Conservation (phyloP, 2,113 vertebrate species). For the Otolemur garnettii region DNA sequence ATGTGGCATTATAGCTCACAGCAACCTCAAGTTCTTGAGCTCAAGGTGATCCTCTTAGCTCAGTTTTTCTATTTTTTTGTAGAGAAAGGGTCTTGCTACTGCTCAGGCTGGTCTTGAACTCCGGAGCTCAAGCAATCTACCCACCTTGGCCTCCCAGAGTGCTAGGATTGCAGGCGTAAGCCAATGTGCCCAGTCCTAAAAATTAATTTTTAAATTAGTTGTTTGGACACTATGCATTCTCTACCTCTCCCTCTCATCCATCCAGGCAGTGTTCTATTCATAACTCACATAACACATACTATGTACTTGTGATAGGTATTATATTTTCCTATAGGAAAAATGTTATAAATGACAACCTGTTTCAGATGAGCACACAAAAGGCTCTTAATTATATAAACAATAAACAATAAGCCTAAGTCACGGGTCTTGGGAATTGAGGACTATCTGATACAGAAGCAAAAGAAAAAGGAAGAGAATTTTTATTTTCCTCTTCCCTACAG, state of each 20-base stretch:
- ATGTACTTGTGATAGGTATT: background rate
- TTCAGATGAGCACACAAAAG: background rate
- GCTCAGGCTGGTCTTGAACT: too few species aligned
- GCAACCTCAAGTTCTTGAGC: too few species aligned
- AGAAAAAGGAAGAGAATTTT: background rate
- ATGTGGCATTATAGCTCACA: too few species aligned
- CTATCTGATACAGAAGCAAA: background rate
- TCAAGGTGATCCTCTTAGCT: too few species aligned
- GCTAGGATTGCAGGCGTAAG: too few species aligned
- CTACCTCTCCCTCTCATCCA: background rate
- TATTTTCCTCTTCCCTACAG: background rate
- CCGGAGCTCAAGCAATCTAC: too few species aligned
- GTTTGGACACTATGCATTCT: background rate
- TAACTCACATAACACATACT: background rate
- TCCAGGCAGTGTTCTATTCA: background rate
- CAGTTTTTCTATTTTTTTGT: too few species aligned
- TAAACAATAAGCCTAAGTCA: constrained; percentile 17
- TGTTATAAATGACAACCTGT: background rate
- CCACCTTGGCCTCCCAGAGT: too few species aligned
- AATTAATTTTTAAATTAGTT: background rate
- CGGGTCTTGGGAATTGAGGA: background rate
- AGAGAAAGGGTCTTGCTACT: too few species aligned
- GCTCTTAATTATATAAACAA: background rate
- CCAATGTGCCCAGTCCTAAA: background rate
- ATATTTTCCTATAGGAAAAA: background rate